These are phyloP conservation scores for Allacma fusca DNA, from an alignment of 2,888 invertebrate species.

Conservation along the genomic window DNA sequence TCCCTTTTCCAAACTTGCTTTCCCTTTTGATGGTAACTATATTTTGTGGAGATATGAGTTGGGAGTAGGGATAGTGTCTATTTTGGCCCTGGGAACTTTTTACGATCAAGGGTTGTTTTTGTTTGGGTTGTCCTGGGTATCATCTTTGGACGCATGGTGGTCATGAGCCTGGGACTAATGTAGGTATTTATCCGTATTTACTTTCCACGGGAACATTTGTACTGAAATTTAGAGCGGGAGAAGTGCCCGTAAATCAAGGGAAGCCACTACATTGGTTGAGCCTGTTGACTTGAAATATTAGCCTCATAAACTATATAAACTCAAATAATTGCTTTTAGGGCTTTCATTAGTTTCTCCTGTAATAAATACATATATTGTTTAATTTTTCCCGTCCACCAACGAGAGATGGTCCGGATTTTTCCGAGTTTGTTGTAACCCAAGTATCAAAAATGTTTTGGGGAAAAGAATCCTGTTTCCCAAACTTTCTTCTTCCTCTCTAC, in stretches of 20 bases:
- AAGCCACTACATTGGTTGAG: background rate
- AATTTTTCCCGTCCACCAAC: background rate
- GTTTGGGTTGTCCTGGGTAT: too few species aligned
- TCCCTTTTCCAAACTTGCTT: background rate
- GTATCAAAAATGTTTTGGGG: too few species aligned
- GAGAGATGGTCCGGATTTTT: too few species aligned
- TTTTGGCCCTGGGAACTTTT: too few species aligned
- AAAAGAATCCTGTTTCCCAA: background rate
- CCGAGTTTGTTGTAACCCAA: too few species aligned
- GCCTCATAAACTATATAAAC: background rate
- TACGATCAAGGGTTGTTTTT: too few species aligned
- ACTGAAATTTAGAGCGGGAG: background rate
- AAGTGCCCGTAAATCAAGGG: background rate
- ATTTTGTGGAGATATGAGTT: too few species aligned
- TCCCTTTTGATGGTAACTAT: background rate
- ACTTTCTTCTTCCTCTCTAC: background rate
- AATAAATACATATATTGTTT: background rate
- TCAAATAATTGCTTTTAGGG: constrained; percentile 2
- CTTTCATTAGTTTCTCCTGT: background rate
- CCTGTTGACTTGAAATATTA: constrained; percentile 3
- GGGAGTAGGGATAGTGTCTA: too few species aligned
- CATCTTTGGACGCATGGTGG: too few species aligned
- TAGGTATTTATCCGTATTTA: background rate
- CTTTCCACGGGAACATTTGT: background rate
- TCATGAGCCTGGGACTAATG: background rate